Evolutionary conservation across 2,797 vertebrate genomes (phyloP), one percentile per base, ranked within the genome.

Genomic region (Anguilla obscura): DNA sequence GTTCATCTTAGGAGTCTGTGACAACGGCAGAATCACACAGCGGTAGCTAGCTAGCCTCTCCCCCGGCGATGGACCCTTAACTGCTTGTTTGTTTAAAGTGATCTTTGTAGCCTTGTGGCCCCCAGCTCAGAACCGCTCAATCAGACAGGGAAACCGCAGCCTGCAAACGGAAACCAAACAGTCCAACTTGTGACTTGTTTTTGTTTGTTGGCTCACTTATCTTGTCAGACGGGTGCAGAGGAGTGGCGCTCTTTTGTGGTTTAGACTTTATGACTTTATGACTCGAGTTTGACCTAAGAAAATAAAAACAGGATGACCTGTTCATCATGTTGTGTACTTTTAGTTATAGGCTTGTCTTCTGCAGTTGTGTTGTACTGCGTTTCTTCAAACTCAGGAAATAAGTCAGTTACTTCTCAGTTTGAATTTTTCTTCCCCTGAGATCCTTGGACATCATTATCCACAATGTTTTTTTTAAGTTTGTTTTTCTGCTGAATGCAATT

Each of bases 351-450:
- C 33, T 79, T 48, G 79, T 82, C 50, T 82, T 50, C 24, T 50
- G 36, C 74, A 24, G 79, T 30, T 82, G 36, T 82, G 16, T 48
- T 82, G 79, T 48, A n/a, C 33, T 76, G 79, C 40, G 7, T 30
- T 48, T 48, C 40, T 48, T 82, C 24, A 82, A 21, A 48, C 40
- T 48, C n/a, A 33, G 79, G 40, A 84, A 71, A 69, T n/a, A 48
- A 3, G 33, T 87, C 80, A 84, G 30, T 84, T 84, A 63, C 87
- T 84, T 33, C 82, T 82, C 30, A 27, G 8, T 50, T 36, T 40
- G 83, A 21, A 12, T 36, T 21, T 74, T 52, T 33, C 87, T 88
- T 84, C 87, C 66, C 66, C 80, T 40, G 40, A 30, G 3, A 86
- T 36, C 50, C 71, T 18, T 24, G 63, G 27, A 84, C 40, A 50